Base-by-base conservation (phyloP, 2,797 vertebrate species). In the Sparus aurata region DNA sequence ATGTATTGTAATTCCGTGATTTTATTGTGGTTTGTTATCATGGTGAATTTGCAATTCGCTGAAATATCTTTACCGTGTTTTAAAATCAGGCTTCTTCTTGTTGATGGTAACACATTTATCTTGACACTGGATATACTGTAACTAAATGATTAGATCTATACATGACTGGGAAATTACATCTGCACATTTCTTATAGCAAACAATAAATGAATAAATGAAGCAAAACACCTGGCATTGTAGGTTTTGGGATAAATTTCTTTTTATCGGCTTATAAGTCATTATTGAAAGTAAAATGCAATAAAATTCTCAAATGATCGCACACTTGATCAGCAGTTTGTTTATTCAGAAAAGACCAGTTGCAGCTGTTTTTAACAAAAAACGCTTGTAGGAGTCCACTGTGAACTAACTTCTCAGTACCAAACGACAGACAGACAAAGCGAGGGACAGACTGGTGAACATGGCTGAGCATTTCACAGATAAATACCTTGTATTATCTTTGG, bases 1-100 rank as follows among this genome's bases (percentile, higher is more conserved):
- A n/a, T 50, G 55, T 74, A 58, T 59, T 79, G 27, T 75, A 73
- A 73, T 79, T 75, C 38, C 82, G 57, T 87, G 46, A 80, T 85
- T 73, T 86, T 65, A 65, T 72, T 83, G 77, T 83, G 18, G 62
- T 80, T 46, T 65, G 66, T 80, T 71, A 52, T 83, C 18, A 38
- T 20, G 68, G 75, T 82, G 34, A 82, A 67, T 20, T 63, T 81
- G 53, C 81, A 62, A 72, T 74, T 69, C 69, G 13, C 59, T 12
- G 45, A 85, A 79, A 70, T 57, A 71, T 70, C 22, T 66, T 65
- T 55, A 50, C 9, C 11, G 13, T 61, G 62, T 46, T 77, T 15
- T 60, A 53, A 34, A 25, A 34, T 25, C 25, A 69, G 41, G 20
- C 23, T 45, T 52, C 34, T 52, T 82, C 75, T 69, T 80, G 64